These are phyloP conservation scores for Leucophenga montana DNA, from an alignment of 2,888 invertebrate species.

Conservation along the genomic window DNA sequence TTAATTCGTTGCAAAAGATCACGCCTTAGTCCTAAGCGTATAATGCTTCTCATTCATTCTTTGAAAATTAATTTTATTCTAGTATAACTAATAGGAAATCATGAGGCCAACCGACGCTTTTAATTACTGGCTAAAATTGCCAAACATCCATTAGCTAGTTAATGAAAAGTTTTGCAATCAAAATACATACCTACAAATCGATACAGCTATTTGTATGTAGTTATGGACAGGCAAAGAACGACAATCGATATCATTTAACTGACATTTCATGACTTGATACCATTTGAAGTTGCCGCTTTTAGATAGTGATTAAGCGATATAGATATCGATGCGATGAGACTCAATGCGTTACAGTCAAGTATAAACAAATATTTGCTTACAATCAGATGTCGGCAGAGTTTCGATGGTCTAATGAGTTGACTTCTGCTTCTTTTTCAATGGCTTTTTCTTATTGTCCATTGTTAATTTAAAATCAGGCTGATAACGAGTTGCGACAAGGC, in stretches of 20 bases:
- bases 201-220: conserved; percentile 21
- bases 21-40: neutral
- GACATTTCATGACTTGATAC: conserved; percentile 50
- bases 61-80: conserved; percentile 52
- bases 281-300: conserved; percentile 60
- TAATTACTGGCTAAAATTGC: conserved; percentile 56
- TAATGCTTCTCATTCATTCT: conserved; percentile 15
- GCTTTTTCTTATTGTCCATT: conserved; percentile 6
- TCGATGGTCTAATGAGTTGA: conserved; percentile 31
- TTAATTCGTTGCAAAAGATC: too few species aligned
- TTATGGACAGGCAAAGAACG: conserved; percentile 23
- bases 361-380: conserved; percentile 63
- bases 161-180: conserved; percentile 63
- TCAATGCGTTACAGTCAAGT: conserved; percentile 15
- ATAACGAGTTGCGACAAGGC: conserved; percentile 10
- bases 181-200: neutral
- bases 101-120: conserved; percentile 52
- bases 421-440: conserved; percentile 25
- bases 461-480: conserved; percentile 12
- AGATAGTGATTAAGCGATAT: conserved; percentile 49
- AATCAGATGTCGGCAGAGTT: conserved; percentile 53
- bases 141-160: conserved; percentile 64
- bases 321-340: conserved; percentile 3
- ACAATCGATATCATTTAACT: conserved; percentile 54
- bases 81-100: conserved; percentile 47